These are phyloP conservation scores for Carabus problematicus DNA, from an alignment of 2,888 invertebrate species.

Conservation along the genomic window DNA sequence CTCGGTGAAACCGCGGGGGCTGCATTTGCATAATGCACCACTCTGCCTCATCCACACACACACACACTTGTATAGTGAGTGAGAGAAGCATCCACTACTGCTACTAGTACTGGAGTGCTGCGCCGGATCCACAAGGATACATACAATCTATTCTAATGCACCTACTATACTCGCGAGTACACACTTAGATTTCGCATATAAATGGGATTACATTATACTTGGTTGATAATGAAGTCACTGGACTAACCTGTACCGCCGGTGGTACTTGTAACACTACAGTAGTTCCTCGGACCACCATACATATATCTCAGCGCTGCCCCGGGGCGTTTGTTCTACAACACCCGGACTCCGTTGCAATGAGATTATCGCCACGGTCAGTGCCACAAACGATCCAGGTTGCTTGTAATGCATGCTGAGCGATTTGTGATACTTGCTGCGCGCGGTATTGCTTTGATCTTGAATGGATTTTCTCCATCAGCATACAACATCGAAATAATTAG, in stretches of 20 bases:
- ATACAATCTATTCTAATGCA: conserved; percentile 20
- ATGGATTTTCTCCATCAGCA: no score
- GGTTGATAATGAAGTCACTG: conserved; percentile 17
- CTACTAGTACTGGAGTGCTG: no score
- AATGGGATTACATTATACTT: conserved; percentile 18
- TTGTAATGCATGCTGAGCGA: neutral
- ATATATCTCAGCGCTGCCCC: conserved; percentile 7
- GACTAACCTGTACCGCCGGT: neutral
- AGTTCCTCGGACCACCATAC: neutral
- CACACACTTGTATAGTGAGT: no score
- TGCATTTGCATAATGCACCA: conserved; percentile 55
- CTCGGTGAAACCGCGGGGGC: conserved; percentile 50
- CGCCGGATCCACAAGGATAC: conserved; percentile 17
- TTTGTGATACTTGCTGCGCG: neutral
- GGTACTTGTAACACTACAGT: neutral
- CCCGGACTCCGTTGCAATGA: neutral
- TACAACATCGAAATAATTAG: no score
- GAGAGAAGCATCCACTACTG: no score
- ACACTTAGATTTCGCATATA: conserved; percentile 16
- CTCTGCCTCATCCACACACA: conserved; percentile 45
- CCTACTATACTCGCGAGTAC: conserved; percentile 15
- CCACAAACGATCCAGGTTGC: neutral
- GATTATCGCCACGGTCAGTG: conserved; percentile 3
- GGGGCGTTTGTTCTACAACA: neutral
- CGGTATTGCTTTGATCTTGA: no score